These are phyloP conservation scores for Lagodon rhomboides DNA, from an alignment of 2,797 vertebrate species.

Conservation along the genomic window DNA sequence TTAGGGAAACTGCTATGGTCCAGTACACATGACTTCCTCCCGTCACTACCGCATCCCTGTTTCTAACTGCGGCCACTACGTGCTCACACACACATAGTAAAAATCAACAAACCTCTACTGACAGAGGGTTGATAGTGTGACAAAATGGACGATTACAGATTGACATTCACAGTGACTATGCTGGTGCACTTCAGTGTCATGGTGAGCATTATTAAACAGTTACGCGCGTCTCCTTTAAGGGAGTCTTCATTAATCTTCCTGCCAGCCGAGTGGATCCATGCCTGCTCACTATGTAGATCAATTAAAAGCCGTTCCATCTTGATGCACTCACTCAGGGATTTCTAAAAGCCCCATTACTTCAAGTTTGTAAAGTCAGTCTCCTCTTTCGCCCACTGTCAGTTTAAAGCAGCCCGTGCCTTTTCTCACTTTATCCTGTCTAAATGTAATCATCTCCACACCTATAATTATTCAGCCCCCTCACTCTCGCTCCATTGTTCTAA, in stretches of 20 bases:
- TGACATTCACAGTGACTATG: not conserved
- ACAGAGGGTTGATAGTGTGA: not conserved
- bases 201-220: conserved; percentile 3
- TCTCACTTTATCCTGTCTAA: conserved; percentile 18
- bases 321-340: conserved; percentile 5
- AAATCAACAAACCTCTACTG: not conserved
- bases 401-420: not conserved
- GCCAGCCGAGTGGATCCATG: conserved; percentile 17
- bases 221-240: conserved; percentile 5
- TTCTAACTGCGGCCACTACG: not conserved
- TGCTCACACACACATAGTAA: not conserved
- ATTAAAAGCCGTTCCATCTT: conserved; percentile 46
- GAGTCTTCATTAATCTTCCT: conserved; percentile 35
- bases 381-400: conserved; percentile 7
- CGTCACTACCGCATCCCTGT: conserved; percentile 10
- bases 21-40: conserved; percentile 22
- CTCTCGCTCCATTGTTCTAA: conserved; percentile 17
- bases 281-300: conserved; percentile 39
- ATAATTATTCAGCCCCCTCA: conserved; percentile 26
- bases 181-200: not conserved
- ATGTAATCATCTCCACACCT: conserved; percentile 47
- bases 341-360: conserved; percentile 45
- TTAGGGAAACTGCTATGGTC: not conserved
- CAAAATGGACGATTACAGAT: not conserved
- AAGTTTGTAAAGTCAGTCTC: conserved; percentile 35